A percentile compares a stretch with the other conserved stretches of the same genome.
phyloP scores from a whole-genome alignment of 1,140 invertebrate genomes.

The Berghia stephanieae region DNA sequence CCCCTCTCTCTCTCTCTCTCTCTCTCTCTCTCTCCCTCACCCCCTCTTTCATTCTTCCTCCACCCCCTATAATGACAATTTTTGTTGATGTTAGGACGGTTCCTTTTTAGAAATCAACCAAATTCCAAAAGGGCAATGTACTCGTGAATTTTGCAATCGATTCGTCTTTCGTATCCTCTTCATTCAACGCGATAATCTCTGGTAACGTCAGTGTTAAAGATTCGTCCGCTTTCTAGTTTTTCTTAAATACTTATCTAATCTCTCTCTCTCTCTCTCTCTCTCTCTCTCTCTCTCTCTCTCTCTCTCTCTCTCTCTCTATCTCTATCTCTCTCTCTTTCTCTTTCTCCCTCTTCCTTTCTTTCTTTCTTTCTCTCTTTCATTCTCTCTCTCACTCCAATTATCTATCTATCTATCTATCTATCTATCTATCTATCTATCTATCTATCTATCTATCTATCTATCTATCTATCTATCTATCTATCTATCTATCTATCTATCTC shows the following conservation, averaged over 20 bases:
- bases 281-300: slow-evolving; percentile 13
- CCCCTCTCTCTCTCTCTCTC: background rate
- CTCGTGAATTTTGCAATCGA: too few relatives aligned
- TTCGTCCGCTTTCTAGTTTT: too few relatives aligned
- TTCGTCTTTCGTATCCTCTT: too few relatives aligned
- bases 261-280: slow-evolving; percentile 16
- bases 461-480: background rate
- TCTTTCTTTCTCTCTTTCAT: background rate
- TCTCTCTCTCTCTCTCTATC: background rate
- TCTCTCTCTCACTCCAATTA: too few relatives aligned
- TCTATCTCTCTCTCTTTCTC: too few relatives aligned
- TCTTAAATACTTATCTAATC: background rate
- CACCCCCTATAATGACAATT: too few relatives aligned
- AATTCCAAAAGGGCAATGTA: too few relatives aligned
- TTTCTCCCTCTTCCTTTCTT: background rate
- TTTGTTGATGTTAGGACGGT: too few relatives aligned
- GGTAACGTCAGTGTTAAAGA: too few relatives aligned
- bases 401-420: slow-evolving; percentile 1
- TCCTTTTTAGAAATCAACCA: too few relatives aligned
- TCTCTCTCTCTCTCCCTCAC: slow-evolving; percentile 1
- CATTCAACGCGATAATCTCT: too few relatives aligned
- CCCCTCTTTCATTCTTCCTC: background rate
- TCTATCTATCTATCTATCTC: slow-evolving; percentile 5
- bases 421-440: background rate
- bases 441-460: background rate